Evolutionary conservation across 2,113 vertebrate genomes (phyloP).

Genomic region (Petrocephalus microphthalmus): DNA sequence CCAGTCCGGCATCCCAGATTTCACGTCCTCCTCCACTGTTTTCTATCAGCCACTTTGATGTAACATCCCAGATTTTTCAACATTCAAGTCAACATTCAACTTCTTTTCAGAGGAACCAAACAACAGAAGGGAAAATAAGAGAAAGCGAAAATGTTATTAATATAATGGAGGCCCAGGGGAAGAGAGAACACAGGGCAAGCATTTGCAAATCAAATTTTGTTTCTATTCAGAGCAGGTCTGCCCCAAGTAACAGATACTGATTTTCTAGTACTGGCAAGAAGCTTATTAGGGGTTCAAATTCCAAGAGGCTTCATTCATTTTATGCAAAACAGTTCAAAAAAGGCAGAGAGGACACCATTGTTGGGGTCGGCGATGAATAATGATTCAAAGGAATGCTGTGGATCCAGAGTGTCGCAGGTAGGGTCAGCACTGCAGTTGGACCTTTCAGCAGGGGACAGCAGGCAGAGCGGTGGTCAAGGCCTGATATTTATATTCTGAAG

Average conservation of each 20-base stretch:
- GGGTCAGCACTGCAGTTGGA: not conserved
- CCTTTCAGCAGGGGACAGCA: not conserved
- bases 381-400: not conserved
- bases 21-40: not conserved
- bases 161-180: not conserved
- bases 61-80: not conserved
- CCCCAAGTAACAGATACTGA: not conserved
- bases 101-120: slow-evolving; percentile 7
- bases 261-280: slow-evolving; percentile 6
- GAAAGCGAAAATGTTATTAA: slow-evolving; percentile 1
- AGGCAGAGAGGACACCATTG: not conserved
- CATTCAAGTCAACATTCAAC: not conserved
- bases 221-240: slow-evolving; percentile 11
- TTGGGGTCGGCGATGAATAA: not conserved
- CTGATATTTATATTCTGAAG: not conserved
- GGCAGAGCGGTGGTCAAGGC: not conserved
- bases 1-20: not conserved
- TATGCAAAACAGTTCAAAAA: slow-evolving; percentile 1
- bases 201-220: slow-evolving; percentile 17
- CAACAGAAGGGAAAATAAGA: not conserved
- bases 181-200: slow-evolving; percentile 10
- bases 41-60: not conserved
- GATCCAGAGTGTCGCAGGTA: not conserved
- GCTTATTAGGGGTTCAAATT: slow-evolving; percentile 13
- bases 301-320: slow-evolving; percentile 1